Evolutionary conservation across 2,113 vertebrate genomes (phyloP).

Genomic region (Opisthocomus hoazin): DNA sequence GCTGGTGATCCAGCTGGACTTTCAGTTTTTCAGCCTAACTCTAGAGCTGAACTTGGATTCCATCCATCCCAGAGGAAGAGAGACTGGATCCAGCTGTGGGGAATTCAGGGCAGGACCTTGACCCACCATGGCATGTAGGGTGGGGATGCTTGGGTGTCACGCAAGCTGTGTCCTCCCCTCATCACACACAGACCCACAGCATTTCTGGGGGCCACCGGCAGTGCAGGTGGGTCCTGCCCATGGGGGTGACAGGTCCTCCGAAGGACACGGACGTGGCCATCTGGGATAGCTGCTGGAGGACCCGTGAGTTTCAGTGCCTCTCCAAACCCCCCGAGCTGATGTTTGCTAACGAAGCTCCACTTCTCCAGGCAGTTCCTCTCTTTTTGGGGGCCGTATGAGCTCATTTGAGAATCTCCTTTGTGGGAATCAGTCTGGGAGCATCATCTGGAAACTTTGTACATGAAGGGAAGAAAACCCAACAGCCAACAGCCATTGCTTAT

Average conservation of each 20-base stretch:
- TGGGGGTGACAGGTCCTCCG: background rate
- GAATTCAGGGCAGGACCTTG: background rate
- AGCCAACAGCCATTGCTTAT: background rate
- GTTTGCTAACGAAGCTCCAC: background rate
- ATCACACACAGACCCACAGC: background rate
- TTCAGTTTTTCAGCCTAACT: background rate
- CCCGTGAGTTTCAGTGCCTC: background rate
- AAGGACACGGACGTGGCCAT: background rate
- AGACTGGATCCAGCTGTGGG: background rate
- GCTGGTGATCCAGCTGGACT: background rate
- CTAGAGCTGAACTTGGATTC: background rate
- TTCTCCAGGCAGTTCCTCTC: background rate
- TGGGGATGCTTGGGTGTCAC: accelerated
- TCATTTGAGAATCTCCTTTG: background rate
- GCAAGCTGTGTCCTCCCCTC: background rate
- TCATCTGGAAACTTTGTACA: background rate
- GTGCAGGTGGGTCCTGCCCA: background rate
- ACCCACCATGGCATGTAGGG: too few species aligned
- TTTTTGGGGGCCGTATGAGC: background rate
- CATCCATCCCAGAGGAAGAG: background rate
- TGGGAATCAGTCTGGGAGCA: background rate
- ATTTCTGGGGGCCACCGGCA: background rate
- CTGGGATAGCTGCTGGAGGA: background rate
- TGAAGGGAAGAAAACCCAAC: background rate
- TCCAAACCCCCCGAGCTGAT: accelerated